Evolutionary conservation across 1,140 invertebrate genomes (phyloP).

Genomic region (Holcopasites calliopsidis): DNA sequence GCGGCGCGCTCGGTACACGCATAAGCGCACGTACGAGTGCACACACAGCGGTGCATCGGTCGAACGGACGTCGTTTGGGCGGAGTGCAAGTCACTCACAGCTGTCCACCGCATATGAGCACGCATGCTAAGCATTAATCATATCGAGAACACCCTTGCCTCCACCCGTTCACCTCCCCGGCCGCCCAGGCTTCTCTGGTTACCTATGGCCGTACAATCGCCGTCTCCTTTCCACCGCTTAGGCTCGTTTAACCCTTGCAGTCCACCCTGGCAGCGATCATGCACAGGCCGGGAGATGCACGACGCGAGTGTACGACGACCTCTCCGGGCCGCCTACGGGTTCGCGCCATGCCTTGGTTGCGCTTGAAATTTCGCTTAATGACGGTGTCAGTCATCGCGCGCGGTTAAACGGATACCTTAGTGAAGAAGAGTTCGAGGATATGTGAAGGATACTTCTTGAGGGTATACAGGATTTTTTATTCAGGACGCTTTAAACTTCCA

Average conservation of each 20-base stretch:
- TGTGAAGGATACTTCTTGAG: too few species aligned
- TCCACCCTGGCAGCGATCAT: constrained; percentile 52
- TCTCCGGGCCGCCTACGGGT: constrained; percentile 3
- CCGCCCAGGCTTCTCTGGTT: background rate
- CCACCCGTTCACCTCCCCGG: background rate
- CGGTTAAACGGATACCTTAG: constrained; percentile 32
- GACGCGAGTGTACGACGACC: constrained; percentile 30
- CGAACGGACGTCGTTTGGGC: constrained; percentile 51
- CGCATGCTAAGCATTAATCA: constrained; percentile 69
- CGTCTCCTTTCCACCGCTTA: constrained; percentile 19
- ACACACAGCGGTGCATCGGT: constrained; percentile 27
- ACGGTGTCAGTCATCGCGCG: constrained; percentile 67
- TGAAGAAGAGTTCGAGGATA: too few species aligned
- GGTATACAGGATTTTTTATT: too few species aligned
- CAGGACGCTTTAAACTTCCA: too few species aligned
- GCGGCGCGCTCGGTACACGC: constrained; percentile 7
- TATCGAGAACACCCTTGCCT: constrained; percentile 64
- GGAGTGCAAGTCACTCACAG: constrained; percentile 67
- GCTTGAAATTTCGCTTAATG: constrained; percentile 64
- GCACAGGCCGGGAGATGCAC: constrained; percentile 28
- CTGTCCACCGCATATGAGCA: constrained; percentile 64
- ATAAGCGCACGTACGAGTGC: constrained; percentile 9
- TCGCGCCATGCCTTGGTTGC: constrained; percentile 20
- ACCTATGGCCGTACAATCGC: background rate
- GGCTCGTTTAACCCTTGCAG: constrained; percentile 24